These are phyloP conservation scores for Mesitornis unicolor DNA, from an alignment of 2,113 vertebrate genomes.

Conservation along the genomic window DNA sequence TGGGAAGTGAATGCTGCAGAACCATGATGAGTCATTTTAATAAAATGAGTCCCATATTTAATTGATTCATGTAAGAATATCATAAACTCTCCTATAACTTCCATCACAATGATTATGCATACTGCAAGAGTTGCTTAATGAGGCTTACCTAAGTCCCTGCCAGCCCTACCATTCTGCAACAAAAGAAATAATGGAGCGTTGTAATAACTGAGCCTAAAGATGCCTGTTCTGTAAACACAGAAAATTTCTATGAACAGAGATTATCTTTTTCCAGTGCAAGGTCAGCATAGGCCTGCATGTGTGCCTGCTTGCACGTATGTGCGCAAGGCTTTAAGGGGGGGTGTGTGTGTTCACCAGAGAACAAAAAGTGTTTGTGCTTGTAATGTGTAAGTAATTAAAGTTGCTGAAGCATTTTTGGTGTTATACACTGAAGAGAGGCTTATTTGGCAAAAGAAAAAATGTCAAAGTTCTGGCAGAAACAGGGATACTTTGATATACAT, in stretches of 20 bases:
- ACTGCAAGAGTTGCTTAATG: conserved; percentile 54
- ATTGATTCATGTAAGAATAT: conserved; percentile 25
- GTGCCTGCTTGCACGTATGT: neutral
- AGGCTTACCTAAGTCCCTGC: conserved; percentile 45
- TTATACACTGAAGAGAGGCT: neutral
- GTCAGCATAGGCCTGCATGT: neutral
- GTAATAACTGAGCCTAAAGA: conserved; percentile 33
- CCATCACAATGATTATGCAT: conserved; percentile 37
- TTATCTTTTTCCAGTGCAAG: neutral
- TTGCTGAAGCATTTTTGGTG: neutral
- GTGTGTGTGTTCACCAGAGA: neutral
- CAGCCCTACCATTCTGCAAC: conserved; percentile 32
- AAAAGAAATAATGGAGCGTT: conserved; percentile 26
- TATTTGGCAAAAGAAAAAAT: neutral
- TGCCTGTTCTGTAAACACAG: conserved; percentile 30
- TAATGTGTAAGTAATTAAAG: neutral
- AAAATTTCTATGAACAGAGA: neutral
- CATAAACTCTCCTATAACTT: conserved; percentile 26
- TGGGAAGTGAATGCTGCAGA: neutral
- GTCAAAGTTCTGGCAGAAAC: neutral
- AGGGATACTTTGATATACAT: neutral
- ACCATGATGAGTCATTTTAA: conserved; percentile 8
- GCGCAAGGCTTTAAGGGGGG: neutral
- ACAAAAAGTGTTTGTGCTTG: neutral
- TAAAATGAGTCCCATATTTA: neutral